Percentiles rank a stretch among this genome's conserved stretches.
phyloP scores from a whole-genome alignment of 2,888 invertebrate species.

The Dilophus febrilis region DNA sequence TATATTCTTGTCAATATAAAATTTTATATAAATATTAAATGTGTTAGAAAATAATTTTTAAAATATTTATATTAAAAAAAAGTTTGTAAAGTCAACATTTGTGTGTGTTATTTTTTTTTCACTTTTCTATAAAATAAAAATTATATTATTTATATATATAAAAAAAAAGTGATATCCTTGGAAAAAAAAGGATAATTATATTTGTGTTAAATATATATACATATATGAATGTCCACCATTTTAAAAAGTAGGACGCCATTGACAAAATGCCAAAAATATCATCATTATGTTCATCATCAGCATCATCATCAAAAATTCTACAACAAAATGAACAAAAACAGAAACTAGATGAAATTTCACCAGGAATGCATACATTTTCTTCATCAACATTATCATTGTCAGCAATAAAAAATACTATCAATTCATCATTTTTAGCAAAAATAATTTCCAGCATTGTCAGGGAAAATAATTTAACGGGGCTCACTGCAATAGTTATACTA shows the following conservation, averaged over 20 bases:
- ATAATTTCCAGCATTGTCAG: slow-evolving; percentile 11
- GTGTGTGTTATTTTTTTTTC: too few relatives aligned
- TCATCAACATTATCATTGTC: neutral
- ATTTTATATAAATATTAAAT: too few relatives aligned
- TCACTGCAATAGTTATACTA: slow-evolving; percentile 1
- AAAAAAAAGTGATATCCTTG: too few relatives aligned
- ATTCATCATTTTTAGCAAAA: slow-evolving; percentile 2
- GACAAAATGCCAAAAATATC: slow-evolving; percentile 4
- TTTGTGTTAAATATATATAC: too few relatives aligned
- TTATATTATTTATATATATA: too few relatives aligned
- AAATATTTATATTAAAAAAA: too few relatives aligned
- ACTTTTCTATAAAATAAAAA: too few relatives aligned
- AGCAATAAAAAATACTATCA: too few relatives aligned
- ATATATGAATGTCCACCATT: slow-evolving; percentile 21
- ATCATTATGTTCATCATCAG: neutral
- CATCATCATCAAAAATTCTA: neutral
- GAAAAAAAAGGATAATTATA: too few relatives aligned
- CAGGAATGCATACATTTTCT: neutral
- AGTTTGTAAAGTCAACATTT: too few relatives aligned
- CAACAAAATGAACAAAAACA: slow-evolving; percentile 1
- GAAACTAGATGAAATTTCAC: neutral
- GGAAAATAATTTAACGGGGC: slow-evolving; percentile 7
- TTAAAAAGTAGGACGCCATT: slow-evolving; percentile 15
- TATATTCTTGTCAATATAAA: too few relatives aligned
- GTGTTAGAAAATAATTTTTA: too few relatives aligned